Evolutionary conservation across 2,888 invertebrate species (phyloP).

Genomic region (Synanthedon myopaeformis): DNA sequence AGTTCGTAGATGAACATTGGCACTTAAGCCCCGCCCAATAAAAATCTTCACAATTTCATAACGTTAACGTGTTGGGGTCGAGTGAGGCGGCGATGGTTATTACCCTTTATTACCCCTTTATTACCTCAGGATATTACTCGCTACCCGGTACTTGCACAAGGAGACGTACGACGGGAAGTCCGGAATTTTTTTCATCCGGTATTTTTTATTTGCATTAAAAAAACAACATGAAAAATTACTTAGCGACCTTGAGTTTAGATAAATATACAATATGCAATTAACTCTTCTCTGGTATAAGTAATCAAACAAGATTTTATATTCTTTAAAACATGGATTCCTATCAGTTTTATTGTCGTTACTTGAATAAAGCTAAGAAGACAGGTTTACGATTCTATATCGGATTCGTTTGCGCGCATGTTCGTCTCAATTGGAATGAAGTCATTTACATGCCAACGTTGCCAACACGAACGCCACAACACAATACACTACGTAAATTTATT

Average conservation of each 20-base stretch:
- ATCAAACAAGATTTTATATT: too few relatives aligned
- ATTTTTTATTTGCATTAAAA: too few relatives aligned
- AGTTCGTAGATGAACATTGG: not conserved
- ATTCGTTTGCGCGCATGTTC: not conserved
- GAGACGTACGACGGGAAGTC: not conserved
- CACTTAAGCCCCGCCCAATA: not conserved
- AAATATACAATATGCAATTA: too few relatives aligned
- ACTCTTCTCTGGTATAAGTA: too few relatives aligned
- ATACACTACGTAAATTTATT: not conserved
- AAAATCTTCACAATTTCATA: not conserved
- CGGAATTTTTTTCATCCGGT: not conserved
- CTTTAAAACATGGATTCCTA: too few relatives aligned
- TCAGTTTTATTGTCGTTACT: not conserved
- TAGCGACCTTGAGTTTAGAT: too few relatives aligned
- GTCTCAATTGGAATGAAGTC: not conserved
- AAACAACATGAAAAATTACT: too few relatives aligned
- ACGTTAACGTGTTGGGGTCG: not conserved
- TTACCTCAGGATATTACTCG: not conserved
- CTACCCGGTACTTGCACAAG: not conserved
- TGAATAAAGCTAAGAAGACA: not conserved
- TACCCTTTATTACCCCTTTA: not conserved
- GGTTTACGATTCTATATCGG: not conserved
- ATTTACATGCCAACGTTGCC: not conserved
- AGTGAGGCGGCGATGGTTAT: not conserved
- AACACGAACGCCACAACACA: not conserved